A percentile compares a stretch with the other conserved stretches of the same genome.
These are phyloP conservation scores for Zhengitettix transpicula DNA, from an alignment of 2,888 invertebrate genomes.

Conservation along the genomic window DNA sequence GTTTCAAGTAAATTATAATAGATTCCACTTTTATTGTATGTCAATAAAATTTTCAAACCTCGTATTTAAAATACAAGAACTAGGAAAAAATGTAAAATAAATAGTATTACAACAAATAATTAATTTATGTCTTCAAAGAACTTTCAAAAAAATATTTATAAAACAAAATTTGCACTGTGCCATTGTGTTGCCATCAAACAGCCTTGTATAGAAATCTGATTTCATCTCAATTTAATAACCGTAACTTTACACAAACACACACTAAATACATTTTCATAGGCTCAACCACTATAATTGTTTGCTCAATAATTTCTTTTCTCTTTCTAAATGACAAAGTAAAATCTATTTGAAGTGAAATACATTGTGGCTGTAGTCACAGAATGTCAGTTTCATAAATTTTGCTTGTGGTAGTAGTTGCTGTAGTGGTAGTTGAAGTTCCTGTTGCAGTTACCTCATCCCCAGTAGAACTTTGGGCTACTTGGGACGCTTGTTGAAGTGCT, in stretches of 20 bases:
- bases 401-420: conserved; percentile 41
- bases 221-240: background rate
- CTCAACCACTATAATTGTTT: background rate
- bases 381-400: conserved; percentile 89
- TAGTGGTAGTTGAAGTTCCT: conserved; percentile 8
- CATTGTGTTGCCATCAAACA: too few relatives aligned
- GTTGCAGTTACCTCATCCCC: conserved; percentile 1
- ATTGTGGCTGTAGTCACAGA: conserved; percentile 46
- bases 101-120: too few relatives aligned
- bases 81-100: too few relatives aligned
- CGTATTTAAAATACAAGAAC: too few relatives aligned
- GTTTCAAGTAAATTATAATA: too few relatives aligned
- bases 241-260: background rate
- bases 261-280: too few relatives aligned
- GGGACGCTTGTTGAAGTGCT: background rate
- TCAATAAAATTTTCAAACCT: too few relatives aligned
- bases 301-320: background rate
- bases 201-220: too few relatives aligned
- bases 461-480: background rate
- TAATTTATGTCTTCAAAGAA: too few relatives aligned
- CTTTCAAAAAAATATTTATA: too few relatives aligned
- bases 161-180: too few relatives aligned
- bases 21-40: too few relatives aligned
- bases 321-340: background rate
- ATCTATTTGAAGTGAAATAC: background rate